A percentile compares a stretch with the other conserved stretches of the same genome.
Evolutionary conservation across 1,140 invertebrate species (phyloP).

Genomic region (Penaeus chinensis): DNA sequence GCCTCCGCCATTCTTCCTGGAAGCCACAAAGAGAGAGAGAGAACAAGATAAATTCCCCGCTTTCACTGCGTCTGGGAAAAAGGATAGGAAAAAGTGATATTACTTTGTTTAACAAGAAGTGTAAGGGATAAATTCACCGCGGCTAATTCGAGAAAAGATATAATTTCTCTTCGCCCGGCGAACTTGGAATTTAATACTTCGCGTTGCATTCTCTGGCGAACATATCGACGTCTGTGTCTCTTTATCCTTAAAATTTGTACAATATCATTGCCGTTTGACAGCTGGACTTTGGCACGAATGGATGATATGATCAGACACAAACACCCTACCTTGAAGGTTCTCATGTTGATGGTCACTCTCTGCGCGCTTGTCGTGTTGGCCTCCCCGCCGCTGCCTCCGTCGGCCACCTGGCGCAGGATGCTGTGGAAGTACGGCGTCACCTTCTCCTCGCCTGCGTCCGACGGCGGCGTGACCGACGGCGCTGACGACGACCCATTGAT

Average conservation of each 20-base stretch:
- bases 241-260: too few relatives aligned
- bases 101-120: too few relatives aligned
- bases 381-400: constrained; percentile 44
- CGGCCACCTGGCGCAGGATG: constrained; percentile 51
- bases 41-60: too few relatives aligned
- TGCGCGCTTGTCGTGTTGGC: constrained; percentile 45
- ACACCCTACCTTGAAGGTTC: constrained; percentile 59
- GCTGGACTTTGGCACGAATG: not conserved
- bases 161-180: too few relatives aligned
- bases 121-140: too few relatives aligned
- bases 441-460: constrained; percentile 41
- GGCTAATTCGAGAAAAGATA: too few relatives aligned
- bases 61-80: too few relatives aligned
- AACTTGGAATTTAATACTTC: too few relatives aligned
- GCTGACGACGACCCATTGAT: constrained; percentile 17
- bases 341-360: constrained; percentile 64
- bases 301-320: not conserved
- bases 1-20: constrained; percentile 63
- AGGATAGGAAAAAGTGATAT: too few relatives aligned
- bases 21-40: not conserved
- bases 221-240: too few relatives aligned
- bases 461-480: constrained; percentile 27
- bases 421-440: constrained; percentile 51
- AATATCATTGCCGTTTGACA: too few relatives aligned
- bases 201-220: too few relatives aligned